Evolutionary conservation across 2,113 vertebrate species (phyloP).

Genomic region (Cacatua alba): DNA sequence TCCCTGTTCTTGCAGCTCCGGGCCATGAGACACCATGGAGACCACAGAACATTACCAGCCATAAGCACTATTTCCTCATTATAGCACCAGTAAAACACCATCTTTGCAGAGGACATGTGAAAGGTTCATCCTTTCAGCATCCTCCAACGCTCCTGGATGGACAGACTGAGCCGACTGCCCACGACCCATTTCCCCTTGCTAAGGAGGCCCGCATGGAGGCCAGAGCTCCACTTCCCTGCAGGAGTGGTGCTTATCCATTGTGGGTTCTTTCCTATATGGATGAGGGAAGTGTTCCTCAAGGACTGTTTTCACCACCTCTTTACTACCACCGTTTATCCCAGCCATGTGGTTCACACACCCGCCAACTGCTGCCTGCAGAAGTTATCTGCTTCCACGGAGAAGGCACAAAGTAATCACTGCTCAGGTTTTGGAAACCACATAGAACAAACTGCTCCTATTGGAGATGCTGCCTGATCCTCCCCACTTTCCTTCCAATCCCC

Average conservation of each 20-base stretch:
- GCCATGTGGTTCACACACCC: background rate
- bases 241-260: background rate
- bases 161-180: background rate
- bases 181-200: background rate
- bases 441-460: background rate
- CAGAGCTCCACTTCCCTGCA: background rate
- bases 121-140: background rate
- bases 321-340: background rate
- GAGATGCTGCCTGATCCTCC: background rate
- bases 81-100: background rate
- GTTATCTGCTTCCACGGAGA: background rate
- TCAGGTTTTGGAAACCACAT: background rate
- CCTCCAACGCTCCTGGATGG: background rate
- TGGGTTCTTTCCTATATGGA: background rate
- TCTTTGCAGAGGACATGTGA: rapidly evolving
- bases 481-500: background rate
- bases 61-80: background rate
- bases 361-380: background rate
- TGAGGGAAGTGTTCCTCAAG: background rate
- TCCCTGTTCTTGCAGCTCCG: background rate
- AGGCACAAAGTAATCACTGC: background rate
- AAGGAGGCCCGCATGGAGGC: background rate
- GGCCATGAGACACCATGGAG: background rate
- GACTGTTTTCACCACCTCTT: background rate
- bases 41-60: background rate